Evolutionary conservation across 2,113 vertebrate species (phyloP).

Genomic region (Hemiscyllium ocellatum): DNA sequence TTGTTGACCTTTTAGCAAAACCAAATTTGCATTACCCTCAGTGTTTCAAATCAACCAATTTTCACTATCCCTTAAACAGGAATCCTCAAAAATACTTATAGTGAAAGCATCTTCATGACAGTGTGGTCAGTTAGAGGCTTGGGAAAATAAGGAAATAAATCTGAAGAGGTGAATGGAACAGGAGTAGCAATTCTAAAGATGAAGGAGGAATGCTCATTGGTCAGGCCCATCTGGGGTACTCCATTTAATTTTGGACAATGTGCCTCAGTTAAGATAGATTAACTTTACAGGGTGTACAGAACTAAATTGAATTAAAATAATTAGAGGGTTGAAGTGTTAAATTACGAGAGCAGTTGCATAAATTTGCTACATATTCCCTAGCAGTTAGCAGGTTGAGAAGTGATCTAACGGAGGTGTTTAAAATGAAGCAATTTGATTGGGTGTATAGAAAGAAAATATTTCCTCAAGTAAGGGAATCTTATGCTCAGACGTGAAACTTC

Average conservation of each 20-base stretch:
- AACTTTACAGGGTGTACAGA: background rate
- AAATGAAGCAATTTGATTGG: background rate
- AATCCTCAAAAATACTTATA: too few species aligned
- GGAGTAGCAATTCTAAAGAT: background rate
- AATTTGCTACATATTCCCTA: background rate
- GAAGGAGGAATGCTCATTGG: background rate
- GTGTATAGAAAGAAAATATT: background rate
- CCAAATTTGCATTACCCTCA: too few species aligned
- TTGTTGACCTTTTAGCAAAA: too few species aligned
- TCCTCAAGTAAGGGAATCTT: background rate
- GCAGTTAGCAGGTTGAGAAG: background rate
- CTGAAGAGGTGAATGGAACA: background rate
- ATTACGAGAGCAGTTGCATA: background rate
- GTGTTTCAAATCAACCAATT: too few species aligned
- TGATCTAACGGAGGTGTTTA: background rate
- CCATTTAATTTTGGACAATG: background rate
- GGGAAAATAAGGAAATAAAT: background rate
- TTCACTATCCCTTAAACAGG: too few species aligned
- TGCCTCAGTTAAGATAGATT: background rate
- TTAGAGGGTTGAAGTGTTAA: background rate
- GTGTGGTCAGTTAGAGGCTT: background rate
- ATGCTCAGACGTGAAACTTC: too few species aligned
- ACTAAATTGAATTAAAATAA: background rate
- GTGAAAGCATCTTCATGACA: too few species aligned
- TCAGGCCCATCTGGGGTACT: background rate